Conservation (phyloP, 2,797 vertebrate species). For the Peromyscus aztecus region DNA sequence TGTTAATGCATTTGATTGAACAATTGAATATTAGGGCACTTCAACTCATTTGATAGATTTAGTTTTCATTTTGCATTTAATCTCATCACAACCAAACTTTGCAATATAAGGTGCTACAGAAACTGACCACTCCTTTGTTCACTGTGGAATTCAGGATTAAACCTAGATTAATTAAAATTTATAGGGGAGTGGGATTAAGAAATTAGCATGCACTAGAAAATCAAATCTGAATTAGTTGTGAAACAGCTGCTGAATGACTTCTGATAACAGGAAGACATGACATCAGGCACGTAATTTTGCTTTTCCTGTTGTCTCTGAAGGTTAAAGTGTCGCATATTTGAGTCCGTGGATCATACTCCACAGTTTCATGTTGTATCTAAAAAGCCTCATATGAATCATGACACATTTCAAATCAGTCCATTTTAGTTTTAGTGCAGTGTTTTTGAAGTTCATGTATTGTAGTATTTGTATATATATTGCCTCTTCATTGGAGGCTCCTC, state of each 20-base stretch:
- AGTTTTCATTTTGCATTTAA: constrained; percentile 2
- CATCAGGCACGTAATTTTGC: too few species aligned
- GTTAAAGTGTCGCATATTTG: neutral
- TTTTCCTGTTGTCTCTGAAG: neutral
- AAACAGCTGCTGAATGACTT: neutral
- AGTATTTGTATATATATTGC: neutral
- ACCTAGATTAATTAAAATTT: constrained; percentile 33
- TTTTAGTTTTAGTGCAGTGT: constrained; percentile 51
- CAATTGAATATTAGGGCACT: neutral
- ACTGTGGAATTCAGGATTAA: constrained; percentile 19
- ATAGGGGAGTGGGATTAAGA: neutral
- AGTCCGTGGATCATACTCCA: neutral
- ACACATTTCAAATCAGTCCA: constrained; percentile 10
- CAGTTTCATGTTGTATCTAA: constrained; percentile 10
- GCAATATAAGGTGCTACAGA: constrained; percentile 7
- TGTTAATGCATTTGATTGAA: neutral
- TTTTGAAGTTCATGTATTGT: neutral
- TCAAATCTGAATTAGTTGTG: neutral
- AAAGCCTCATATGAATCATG: neutral
- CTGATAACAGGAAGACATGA: neutral
- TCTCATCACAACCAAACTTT: constrained; percentile 39
- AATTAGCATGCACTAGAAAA: neutral
- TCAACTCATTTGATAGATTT: neutral
- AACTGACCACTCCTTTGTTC: constrained; percentile 29
- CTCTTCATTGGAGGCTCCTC: constrained; percentile 21